These are phyloP conservation scores for Nanger granti DNA, from an alignment of 2,113 vertebrate species.

Conservation along the genomic window DNA sequence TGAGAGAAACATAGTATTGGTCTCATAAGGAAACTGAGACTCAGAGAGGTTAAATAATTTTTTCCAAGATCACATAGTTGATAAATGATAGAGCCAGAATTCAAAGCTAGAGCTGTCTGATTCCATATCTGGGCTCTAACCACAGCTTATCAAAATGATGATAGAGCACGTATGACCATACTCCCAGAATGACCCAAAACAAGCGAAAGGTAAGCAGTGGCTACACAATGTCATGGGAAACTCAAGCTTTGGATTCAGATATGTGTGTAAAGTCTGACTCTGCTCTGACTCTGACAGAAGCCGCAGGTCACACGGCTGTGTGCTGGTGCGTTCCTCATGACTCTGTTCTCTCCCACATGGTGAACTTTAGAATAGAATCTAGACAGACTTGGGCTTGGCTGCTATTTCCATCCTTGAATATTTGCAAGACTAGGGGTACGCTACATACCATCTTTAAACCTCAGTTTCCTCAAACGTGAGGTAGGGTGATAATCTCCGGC, in stretches of 20 bases:
- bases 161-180: not conserved
- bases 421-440: not conserved
- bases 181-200: not conserved
- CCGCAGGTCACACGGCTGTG: not conserved
- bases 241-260: not conserved
- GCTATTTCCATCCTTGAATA: slow-evolving; percentile 25
- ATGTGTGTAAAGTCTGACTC: not conserved
- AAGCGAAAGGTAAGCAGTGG: not conserved
- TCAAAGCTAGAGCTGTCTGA: not conserved
- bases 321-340: not conserved
- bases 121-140: not conserved
- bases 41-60: slow-evolving; percentile 1
- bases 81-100: not conserved
- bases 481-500: not conserved
- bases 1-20: not conserved
- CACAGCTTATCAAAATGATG: not conserved
- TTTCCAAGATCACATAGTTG: not conserved
- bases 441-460: not conserved
- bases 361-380: slow-evolving; percentile 5
- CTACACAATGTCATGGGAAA: not conserved
- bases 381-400: not conserved
- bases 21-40: not conserved
- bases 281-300: not conserved
- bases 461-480: slow-evolving; percentile 2
- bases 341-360: not conserved